Percentiles rank a stretch among this genome's conserved stretches.
Conservation (phyloP, 1,140 invertebrate species). For the Aplysia californica region DNA sequence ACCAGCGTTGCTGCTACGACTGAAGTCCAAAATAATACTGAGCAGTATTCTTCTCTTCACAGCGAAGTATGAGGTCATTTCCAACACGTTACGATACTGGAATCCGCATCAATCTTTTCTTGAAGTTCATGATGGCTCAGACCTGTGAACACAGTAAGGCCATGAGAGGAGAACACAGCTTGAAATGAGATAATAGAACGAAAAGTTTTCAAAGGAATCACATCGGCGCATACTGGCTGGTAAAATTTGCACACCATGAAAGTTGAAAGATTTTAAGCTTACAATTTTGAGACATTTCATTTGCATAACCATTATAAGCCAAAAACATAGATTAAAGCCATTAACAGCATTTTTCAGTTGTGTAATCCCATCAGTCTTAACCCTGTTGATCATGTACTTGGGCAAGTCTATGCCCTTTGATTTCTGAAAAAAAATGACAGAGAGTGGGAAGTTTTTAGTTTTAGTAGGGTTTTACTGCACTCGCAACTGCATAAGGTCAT, state of each 20-base stretch:
- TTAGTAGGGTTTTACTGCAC: too few relatives aligned
- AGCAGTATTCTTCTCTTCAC: too few relatives aligned
- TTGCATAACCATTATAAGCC: background rate
- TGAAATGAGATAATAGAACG: background rate
- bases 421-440: too few relatives aligned
- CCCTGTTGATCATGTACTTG: too few relatives aligned
- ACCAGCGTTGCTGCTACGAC: too few relatives aligned
- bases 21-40: too few relatives aligned
- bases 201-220: background rate
- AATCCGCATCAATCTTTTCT: conserved; percentile 86
- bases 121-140: conserved; percentile 84
- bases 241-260: background rate
- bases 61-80: too few relatives aligned
- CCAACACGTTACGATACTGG: conserved; percentile 85
- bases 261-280: background rate
- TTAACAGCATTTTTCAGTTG: too few relatives aligned
- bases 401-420: too few relatives aligned
- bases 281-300: background rate
- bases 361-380: too few relatives aligned
- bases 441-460: too few relatives aligned
- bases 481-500: too few relatives aligned
- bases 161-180: background rate
- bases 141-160: conserved; percentile 60
- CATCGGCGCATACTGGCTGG: background rate
- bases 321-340: background rate